These are phyloP conservation scores for Rhodinocichla rosea DNA, from an alignment of 2,113 vertebrate species.

Conservation along the genomic window DNA sequence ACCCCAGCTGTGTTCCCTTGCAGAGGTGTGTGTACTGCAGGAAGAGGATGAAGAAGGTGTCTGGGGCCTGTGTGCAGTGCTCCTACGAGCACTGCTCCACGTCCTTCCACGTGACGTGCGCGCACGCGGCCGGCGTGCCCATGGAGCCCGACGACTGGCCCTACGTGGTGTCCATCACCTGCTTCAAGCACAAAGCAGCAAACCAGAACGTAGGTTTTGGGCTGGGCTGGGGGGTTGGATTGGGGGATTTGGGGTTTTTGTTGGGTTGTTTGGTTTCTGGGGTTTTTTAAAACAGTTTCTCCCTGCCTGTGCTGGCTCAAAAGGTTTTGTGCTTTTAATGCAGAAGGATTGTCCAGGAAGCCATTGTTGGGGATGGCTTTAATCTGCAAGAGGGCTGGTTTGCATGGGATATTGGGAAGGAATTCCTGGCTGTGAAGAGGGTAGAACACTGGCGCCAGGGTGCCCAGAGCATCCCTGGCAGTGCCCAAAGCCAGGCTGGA, in stretches of 20 bases:
- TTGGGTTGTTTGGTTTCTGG: not conserved
- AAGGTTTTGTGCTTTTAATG: not conserved
- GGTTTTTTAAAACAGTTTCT: not conserved
- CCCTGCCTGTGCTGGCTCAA: accelerated
- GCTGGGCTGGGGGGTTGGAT: accelerated
- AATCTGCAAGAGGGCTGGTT: not conserved
- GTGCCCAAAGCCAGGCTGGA: accelerated
- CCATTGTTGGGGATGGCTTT: not conserved
- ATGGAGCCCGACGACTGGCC: slow-evolving; percentile 97
- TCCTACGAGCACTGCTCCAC: slow-evolving; percentile 91
- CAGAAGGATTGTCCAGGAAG: not conserved
- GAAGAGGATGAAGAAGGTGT: slow-evolving; percentile 76
- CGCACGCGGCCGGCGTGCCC: slow-evolving; percentile 86
- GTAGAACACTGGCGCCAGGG: not conserved
- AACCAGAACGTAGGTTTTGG: slow-evolving; percentile 64
- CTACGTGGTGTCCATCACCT: slow-evolving; percentile 92
- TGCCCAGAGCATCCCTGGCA: not conserved
- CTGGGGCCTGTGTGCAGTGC: slow-evolving; percentile 93
- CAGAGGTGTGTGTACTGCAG: slow-evolving; percentile 95
- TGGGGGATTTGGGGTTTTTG: not conserved
- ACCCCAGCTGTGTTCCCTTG: not conserved
- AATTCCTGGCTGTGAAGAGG: not conserved
- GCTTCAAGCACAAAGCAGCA: slow-evolving; percentile 84
- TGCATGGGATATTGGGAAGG: not conserved
- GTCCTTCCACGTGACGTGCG: slow-evolving; percentile 96